phyloP scores from a whole-genome alignment of 2,113 vertebrate genomes.

The Halcyon malimbica region DNA sequence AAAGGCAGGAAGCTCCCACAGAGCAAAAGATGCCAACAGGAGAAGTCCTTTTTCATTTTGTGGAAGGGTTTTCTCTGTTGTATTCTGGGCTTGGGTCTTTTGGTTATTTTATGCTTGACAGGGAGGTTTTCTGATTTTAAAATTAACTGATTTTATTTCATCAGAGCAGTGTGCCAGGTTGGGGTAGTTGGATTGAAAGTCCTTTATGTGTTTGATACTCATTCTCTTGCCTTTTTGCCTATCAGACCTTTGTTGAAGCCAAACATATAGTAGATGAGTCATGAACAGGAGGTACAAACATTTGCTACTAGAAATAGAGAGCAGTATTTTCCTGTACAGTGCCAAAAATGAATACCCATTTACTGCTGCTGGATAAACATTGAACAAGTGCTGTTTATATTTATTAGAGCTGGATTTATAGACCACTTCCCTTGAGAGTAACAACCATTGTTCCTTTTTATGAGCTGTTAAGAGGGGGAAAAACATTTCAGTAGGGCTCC shows the following conservation, averaged over 20 bases:
- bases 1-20: background rate
- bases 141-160: background rate
- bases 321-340: slow-evolving; percentile 6
- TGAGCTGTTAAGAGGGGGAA: background rate
- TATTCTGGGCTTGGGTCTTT: background rate
- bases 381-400: slow-evolving; percentile 50
- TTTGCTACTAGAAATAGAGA: slow-evolving; percentile 54
- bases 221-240: background rate
- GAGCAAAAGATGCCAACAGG: background rate
- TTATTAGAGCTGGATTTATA: slow-evolving; percentile 62
- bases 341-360: slow-evolving; percentile 64
- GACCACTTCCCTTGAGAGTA: slow-evolving; percentile 47
- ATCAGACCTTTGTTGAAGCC: background rate
- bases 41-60: background rate
- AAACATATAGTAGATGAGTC: slow-evolving; percentile 16
- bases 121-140: background rate
- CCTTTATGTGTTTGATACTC: background rate
- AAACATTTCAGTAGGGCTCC: background rate
- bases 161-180: background rate
- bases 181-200: background rate
- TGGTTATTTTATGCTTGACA: background rate
- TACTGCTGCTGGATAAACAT: slow-evolving; percentile 42
- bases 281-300: slow-evolving; percentile 56
- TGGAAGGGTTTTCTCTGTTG: background rate
- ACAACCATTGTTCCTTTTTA: slow-evolving; percentile 45